phyloP scores from a whole-genome alignment of 2,113 vertebrate species.

The Peromyscus polionotus region DNA sequence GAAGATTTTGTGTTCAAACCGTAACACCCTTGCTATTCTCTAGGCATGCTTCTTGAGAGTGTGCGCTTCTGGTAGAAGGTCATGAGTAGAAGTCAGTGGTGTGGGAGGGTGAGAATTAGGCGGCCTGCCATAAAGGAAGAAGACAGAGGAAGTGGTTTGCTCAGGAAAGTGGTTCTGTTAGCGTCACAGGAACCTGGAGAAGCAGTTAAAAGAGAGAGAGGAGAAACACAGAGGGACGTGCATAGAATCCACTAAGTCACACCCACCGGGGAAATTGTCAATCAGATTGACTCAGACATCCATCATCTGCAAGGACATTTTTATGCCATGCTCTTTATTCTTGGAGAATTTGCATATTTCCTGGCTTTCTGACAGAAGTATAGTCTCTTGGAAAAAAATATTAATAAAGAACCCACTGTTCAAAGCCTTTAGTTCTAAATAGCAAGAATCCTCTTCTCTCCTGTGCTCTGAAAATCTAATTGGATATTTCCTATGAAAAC shows the following conservation, averaged over 20 bases:
- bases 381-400: neutral
- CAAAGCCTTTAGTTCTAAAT: slow-evolving; percentile 38
- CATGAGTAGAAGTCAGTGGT: neutral
- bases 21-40: neutral
- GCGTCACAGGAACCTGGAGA: neutral
- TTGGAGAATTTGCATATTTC: neutral
- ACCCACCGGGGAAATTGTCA: neutral
- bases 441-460: slow-evolving; percentile 36
- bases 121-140: neutral
- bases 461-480: slow-evolving; percentile 53
- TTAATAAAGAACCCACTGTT: slow-evolving; percentile 34
- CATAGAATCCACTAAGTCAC: neutral
- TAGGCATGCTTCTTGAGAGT: neutral
- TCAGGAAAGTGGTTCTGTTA: neutral
- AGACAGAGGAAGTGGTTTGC: neutral
- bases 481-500: slow-evolving; percentile 30
- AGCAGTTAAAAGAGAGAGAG: neutral
- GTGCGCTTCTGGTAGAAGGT: neutral
- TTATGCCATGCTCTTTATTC: neutral
- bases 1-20: neutral
- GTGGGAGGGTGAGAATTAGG: neutral
- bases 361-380: neutral
- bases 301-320: neutral
- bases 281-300: neutral
- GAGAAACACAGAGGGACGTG: neutral